Conservation (phyloP, 2,888 invertebrate species). For the Agonopterix arenella region DNA sequence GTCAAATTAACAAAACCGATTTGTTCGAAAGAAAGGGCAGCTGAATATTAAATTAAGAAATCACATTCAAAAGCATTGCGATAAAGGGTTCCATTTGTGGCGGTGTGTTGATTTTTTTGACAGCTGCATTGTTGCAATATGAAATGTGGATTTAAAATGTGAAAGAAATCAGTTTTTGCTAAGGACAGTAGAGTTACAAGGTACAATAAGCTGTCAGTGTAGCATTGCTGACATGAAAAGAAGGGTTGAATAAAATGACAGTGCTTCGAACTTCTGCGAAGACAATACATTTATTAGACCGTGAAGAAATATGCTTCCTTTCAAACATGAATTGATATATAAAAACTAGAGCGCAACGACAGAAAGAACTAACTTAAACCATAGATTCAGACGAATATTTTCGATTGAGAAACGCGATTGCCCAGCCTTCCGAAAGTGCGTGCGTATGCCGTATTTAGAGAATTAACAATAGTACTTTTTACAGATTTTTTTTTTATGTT, state of each 20-base stretch:
- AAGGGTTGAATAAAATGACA: slow-evolving; percentile 5
- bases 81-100: slow-evolving; percentile 47
- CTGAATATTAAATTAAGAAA: slow-evolving; percentile 57
- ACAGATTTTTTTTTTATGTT: too few relatives aligned
- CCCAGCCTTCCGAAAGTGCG: too few relatives aligned
- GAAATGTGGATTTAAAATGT: slow-evolving; percentile 42
- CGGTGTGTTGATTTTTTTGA: slow-evolving; percentile 57
- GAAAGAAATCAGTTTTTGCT: slow-evolving; percentile 30
- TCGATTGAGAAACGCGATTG: too few relatives aligned
- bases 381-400: too few relatives aligned
- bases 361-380: too few relatives aligned
- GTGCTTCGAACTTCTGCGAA: not conserved
- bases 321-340: not conserved
- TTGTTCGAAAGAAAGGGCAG: slow-evolving; percentile 44
- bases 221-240: slow-evolving; percentile 1
- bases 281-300: not conserved
- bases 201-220: slow-evolving; percentile 8
- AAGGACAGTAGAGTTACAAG: slow-evolving; percentile 4
- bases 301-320: not conserved
- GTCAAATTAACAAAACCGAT: slow-evolving; percentile 64
- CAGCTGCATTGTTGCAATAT: slow-evolving; percentile 39
- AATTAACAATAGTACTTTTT: too few relatives aligned
- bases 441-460: too few relatives aligned
- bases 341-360: too few relatives aligned
- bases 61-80: slow-evolving; percentile 23